A percentile compares a stretch with the other conserved stretches of the same genome.
Evolutionary conservation across 2,888 invertebrate genomes (phyloP).

Genomic region (Acrocera orbiculus): DNA sequence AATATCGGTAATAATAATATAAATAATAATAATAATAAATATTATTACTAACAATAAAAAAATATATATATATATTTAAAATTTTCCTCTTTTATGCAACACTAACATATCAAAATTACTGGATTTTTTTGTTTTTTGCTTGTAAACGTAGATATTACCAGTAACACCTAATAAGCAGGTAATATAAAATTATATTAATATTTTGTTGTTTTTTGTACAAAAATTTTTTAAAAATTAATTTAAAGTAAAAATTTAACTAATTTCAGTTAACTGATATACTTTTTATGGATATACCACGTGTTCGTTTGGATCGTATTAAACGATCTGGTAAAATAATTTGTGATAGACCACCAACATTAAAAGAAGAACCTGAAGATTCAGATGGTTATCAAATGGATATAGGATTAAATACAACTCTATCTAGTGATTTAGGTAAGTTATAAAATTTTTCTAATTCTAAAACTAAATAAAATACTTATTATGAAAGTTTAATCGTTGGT

Average conservation of each 20-base stretch:
- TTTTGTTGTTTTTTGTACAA: background rate
- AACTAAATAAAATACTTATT: no score
- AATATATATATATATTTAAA: no score
- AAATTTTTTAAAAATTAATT: background rate
- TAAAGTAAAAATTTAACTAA: background rate
- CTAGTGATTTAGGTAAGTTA: constrained; percentile 31
- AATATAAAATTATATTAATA: constrained; percentile 16
- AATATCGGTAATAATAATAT: constrained; percentile 44
- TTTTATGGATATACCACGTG: constrained; percentile 37
- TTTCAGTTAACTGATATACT: constrained; percentile 27
- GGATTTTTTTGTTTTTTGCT: no score
- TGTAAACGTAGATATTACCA: constrained; percentile 26
- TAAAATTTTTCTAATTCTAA: no score
- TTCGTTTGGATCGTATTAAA: constrained; percentile 48
- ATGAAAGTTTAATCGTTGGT: no score
- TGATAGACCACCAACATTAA: constrained; percentile 40
- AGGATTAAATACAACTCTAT: constrained; percentile 27
- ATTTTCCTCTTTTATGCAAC: no score
- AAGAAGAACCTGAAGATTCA: constrained; percentile 41
- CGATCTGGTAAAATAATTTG: constrained; percentile 34
- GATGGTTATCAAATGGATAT: constrained; percentile 26
- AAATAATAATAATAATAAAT: no score
- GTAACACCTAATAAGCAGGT: constrained; percentile 32
- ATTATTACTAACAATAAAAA: no score
- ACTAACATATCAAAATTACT: no score